Conservation (phyloP, 2,797 vertebrate species). For the Pangasius macronema region DNA sequence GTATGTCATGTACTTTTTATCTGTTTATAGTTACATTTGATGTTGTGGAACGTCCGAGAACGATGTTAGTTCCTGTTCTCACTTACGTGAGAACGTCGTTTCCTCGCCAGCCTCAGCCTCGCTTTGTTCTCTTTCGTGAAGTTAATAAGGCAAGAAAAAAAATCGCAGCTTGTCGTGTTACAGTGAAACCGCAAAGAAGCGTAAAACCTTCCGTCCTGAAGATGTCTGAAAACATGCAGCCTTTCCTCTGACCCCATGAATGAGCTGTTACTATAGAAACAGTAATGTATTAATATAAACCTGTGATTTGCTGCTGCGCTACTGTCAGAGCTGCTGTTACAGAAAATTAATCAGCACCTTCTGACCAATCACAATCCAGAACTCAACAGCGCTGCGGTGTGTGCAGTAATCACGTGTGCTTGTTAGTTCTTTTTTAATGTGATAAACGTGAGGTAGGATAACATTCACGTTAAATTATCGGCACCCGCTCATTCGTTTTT, state of each 20-base stretch:
- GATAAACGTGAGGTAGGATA: too few relatives aligned
- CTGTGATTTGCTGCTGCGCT: not conserved
- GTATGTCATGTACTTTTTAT: not conserved
- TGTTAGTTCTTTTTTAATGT: too few relatives aligned
- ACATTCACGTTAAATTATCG: not conserved
- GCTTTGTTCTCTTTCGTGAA: too few relatives aligned
- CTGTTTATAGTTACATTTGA: not conserved
- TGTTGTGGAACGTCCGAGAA: not conserved
- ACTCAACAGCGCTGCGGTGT: too few relatives aligned
- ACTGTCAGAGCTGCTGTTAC: not conserved
- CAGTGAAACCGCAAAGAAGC: not conserved
- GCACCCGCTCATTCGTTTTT: not conserved
- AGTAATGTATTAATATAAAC: not conserved
- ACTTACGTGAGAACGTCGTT: not conserved
- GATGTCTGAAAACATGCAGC: not conserved
- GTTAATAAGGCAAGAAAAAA: too few relatives aligned
- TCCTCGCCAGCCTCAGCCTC: too few relatives aligned
- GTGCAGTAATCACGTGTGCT: too few relatives aligned
- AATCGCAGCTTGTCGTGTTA: too few relatives aligned
- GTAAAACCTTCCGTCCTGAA: not conserved
- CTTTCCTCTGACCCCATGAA: not conserved
- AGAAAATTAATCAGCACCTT: not conserved
- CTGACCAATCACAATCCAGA: not conserved
- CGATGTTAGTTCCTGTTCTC: not conserved
- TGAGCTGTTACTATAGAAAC: not conserved